Percentiles rank a stretch among this genome's conserved stretches.
Conservation (phyloP, 2,888 invertebrate genomes). For the Trichopoda pennipes region DNA sequence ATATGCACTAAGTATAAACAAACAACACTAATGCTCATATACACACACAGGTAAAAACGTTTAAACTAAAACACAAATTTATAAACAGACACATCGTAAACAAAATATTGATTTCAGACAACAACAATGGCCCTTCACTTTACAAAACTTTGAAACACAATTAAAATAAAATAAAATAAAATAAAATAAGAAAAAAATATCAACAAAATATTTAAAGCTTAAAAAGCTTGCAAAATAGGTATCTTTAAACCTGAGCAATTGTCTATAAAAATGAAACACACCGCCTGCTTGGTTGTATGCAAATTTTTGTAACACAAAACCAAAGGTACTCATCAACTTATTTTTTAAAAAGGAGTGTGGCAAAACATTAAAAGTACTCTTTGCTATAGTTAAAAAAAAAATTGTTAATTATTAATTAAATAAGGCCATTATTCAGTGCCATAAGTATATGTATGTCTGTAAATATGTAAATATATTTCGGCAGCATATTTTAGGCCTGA, state of each 20-base stretch:
- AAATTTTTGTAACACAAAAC: constrained; percentile 50
- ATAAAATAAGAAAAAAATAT: constrained; percentile 17
- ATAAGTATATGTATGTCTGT: no score
- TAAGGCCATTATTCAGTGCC: no score
- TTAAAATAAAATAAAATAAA: constrained; percentile 12
- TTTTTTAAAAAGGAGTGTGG: constrained; percentile 14
- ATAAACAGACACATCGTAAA: constrained; percentile 33
- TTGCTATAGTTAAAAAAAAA: no score
- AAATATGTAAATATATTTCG: no score
- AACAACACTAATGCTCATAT: neutral
- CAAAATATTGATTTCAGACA: constrained; percentile 13
- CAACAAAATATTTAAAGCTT: constrained; percentile 52
- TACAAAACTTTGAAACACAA: constrained; percentile 37
- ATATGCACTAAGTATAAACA: neutral
- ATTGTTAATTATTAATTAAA: no score
- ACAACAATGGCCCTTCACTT: constrained; percentile 57
- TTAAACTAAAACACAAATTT: constrained; percentile 1
- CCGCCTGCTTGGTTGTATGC: constrained; percentile 54
- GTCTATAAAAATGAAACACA: constrained; percentile 33
- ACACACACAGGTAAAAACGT: neutral
- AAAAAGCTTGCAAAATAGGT: constrained; percentile 29
- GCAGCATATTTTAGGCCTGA: no score
- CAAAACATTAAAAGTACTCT: neutral
- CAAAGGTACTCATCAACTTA: constrained; percentile 24
- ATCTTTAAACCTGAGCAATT: constrained; percentile 41